Conservation (phyloP, 2,113 vertebrate genomes). For the Serilophus lunatus region DNA sequence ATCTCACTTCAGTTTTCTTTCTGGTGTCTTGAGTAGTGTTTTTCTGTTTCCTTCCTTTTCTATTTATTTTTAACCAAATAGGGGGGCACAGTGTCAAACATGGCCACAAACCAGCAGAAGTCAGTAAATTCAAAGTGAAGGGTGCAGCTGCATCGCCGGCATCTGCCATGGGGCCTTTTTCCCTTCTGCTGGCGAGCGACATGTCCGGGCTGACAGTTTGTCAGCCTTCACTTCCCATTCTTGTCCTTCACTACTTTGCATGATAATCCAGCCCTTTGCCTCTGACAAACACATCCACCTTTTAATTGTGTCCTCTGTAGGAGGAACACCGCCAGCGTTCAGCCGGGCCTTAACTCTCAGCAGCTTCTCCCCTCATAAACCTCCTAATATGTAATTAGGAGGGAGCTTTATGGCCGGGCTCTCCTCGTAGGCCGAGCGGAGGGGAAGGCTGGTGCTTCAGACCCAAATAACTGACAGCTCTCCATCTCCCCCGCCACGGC, state of each 20-base stretch:
- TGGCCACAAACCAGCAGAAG: background rate
- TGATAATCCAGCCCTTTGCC: background rate
- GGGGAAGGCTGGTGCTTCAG: background rate
- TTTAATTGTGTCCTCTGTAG: background rate
- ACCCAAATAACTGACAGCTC: background rate
- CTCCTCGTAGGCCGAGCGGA: background rate
- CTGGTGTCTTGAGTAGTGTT: conserved; percentile 6
- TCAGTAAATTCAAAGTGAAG: conserved; percentile 23
- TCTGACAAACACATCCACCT: background rate
- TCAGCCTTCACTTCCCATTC: conserved; percentile 28
- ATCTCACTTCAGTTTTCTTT: background rate
- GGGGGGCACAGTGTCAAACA: background rate
- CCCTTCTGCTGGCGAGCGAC: background rate
- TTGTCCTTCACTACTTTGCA: background rate
- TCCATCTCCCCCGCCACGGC: background rate
- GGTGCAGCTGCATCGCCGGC: background rate
- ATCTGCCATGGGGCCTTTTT: background rate
- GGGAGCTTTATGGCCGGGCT: background rate
- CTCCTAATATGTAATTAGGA: conserved; percentile 1
- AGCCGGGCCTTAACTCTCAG: background rate
- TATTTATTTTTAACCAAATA: conserved; percentile 39
- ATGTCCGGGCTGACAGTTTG: background rate
- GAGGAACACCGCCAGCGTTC: background rate
- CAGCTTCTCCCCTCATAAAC: conserved; percentile 10
- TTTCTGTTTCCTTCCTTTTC: background rate